Evolutionary conservation across 1,140 invertebrate species (phyloP), one percentile per base, ranked within the genome.

Genomic region (Temnothorax longispinosus): DNA sequence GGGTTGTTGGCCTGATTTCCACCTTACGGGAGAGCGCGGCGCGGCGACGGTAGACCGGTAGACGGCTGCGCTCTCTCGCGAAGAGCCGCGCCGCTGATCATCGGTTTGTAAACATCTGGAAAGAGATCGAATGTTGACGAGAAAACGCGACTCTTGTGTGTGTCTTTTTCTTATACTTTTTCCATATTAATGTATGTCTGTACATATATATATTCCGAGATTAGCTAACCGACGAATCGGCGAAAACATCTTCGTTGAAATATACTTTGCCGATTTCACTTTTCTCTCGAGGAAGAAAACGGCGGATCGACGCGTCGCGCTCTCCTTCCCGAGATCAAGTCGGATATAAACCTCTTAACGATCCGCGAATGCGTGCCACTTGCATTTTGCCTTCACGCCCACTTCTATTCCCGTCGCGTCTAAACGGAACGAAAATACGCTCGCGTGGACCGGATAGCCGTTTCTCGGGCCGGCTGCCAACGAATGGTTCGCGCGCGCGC

Each of bases 1-100:
- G 89, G 92, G 92, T 92, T 92, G 92, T 92, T 90, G 92, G 89
- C 92, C 92, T 88, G 88, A 75, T 87, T 92, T 89, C 69, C 50
- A 80, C 76, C 87, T 91, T 75, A 52, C 58, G 62, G 44, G 27
- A 62, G 44, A 71, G 60, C 50, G 44, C 27, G 27, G 27, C 27
- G 27, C 15, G n/a, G 11, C n/a, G 0, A 11, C 74, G 27, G 13
- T 44, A 52, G 44, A 27, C 27, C 27, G 27, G 27, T 27, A 27
- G 1, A 8, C 32, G 35, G 32, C 58, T 56, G 44, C 54, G 44
- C 65, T 44, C 78, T 82, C 38, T 38, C 60, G 44, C 44, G 64
- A 10, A 21, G 1, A 50, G 2, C 11, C 47, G 10, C 3, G 44
- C 41, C 11, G 4, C 6, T 32, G 47, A 8, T 1, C 1, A 18